A percentile compares a stretch with the other conserved stretches of the same genome.
These are phyloP conservation scores for Scotopteryx bipunctaria DNA, from an alignment of 2,888 invertebrate genomes.

Conservation along the genomic window DNA sequence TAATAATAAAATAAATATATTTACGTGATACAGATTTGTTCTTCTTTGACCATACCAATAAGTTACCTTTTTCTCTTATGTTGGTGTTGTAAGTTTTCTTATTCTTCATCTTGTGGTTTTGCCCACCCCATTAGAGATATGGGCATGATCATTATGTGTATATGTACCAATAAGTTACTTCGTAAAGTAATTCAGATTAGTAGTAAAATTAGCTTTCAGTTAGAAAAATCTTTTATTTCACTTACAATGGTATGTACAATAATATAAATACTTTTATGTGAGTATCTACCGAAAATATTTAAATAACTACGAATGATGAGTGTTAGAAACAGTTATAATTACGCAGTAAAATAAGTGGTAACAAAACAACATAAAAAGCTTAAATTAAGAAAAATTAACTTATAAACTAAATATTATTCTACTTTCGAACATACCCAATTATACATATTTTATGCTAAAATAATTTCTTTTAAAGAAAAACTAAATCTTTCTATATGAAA, in stretches of 20 bases:
- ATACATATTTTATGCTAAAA: conserved; percentile 14
- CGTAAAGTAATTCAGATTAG: too few species aligned
- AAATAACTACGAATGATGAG: conserved; percentile 1
- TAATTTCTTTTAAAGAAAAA: conserved; percentile 3
- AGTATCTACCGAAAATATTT: not conserved
- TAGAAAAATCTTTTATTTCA: conserved; percentile 26
- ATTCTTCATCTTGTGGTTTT: too few species aligned
- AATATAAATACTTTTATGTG: conserved; percentile 17
- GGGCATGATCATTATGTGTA: not conserved
- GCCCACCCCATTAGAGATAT: not conserved
- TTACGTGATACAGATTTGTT: not conserved
- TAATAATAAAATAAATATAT: not conserved
- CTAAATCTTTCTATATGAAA: not conserved
- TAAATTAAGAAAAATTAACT: conserved; percentile 8
- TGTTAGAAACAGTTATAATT: conserved; percentile 7
- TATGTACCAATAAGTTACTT: too few species aligned
- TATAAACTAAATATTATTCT: conserved; percentile 11
- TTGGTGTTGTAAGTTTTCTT: too few species aligned
- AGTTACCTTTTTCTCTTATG: too few species aligned
- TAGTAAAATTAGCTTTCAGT: conserved; percentile 1
- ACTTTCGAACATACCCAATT: too few species aligned
- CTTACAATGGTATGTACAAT: conserved; percentile 10
- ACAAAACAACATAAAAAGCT: conserved; percentile 21
- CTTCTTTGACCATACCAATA: too few species aligned
- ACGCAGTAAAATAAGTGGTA: conserved; percentile 19